Evolutionary conservation across 2,888 invertebrate species (phyloP).

Genomic region (Sinotaia quadrata): DNA sequence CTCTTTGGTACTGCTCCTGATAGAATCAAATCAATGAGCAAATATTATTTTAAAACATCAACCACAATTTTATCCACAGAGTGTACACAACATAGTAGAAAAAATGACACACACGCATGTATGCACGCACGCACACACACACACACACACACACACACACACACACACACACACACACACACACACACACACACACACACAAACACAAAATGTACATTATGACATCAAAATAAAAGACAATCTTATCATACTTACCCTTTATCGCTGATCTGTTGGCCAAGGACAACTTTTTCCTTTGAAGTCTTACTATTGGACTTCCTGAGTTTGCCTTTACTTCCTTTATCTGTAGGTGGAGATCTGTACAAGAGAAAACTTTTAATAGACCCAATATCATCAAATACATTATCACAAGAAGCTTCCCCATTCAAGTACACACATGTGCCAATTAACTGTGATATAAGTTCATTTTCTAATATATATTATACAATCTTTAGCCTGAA

Average conservation of each 20-base stretch:
- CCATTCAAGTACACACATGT: no score
- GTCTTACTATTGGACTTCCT: slow-evolving; percentile 36
- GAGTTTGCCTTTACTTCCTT: slow-evolving; percentile 51
- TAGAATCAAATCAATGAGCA: no score
- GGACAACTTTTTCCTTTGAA: slow-evolving; percentile 60
- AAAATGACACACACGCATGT: background rate
- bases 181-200: background rate
- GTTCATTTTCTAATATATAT: no score
- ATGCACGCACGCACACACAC: no score
- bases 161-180: background rate
- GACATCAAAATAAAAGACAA: slow-evolving; percentile 22
- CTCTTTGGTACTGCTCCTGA: slow-evolving; percentile 48
- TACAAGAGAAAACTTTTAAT: no score
- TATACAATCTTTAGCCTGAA: no score
- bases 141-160: no score
- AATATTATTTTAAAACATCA: no score
- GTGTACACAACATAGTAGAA: background rate
- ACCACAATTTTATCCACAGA: no score
- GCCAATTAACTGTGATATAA: no score
- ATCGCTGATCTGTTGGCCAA: slow-evolving; percentile 42
- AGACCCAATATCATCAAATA: no score
- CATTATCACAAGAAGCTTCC: no score
- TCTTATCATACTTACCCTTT: slow-evolving; percentile 45
- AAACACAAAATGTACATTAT: background rate
- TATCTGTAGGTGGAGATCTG: slow-evolving; percentile 48